phyloP scores from a whole-genome alignment of 2,888 invertebrate genomes.

The Athalia cordata region DNA sequence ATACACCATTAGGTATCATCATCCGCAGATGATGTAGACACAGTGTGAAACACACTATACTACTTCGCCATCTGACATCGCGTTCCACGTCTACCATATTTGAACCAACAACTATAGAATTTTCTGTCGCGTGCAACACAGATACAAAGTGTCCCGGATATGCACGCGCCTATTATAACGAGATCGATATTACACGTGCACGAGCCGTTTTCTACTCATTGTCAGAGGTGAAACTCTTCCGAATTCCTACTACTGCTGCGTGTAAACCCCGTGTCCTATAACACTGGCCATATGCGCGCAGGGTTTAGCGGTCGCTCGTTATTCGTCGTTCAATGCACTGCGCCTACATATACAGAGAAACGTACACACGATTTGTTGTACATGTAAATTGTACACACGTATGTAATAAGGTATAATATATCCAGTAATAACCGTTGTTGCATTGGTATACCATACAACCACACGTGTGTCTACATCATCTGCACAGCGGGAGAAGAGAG shows the following conservation, averaged over 20 bases:
- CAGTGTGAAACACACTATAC: too few species aligned
- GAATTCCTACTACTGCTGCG: neutral
- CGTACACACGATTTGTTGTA: neutral
- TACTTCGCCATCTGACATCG: too few species aligned
- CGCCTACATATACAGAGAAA: neutral
- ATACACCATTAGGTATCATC: too few species aligned
- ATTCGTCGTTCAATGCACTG: constrained; percentile 24
- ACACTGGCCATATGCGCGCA: neutral
- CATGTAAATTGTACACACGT: neutral
- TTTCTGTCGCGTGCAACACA: constrained; percentile 28
- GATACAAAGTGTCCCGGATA: constrained; percentile 14
- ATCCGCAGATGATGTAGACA: too few species aligned
- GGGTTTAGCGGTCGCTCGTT: constrained; percentile 33
- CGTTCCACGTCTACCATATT: too few species aligned
- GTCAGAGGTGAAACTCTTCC: constrained; percentile 30
- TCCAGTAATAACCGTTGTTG: neutral
- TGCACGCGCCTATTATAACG: constrained; percentile 47
- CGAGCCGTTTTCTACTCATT: constrained; percentile 42
- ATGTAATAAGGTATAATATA: neutral
- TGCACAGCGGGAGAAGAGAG: neutral
- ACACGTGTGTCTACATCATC: constrained; percentile 16
- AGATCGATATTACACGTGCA: constrained; percentile 59
- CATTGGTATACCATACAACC: neutral
- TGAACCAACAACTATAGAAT: too few species aligned
- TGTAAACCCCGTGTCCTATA: neutral